Evolutionary conservation across 2,797 vertebrate genomes (phyloP).

Genomic region (Chromobotia macracanthus): DNA sequence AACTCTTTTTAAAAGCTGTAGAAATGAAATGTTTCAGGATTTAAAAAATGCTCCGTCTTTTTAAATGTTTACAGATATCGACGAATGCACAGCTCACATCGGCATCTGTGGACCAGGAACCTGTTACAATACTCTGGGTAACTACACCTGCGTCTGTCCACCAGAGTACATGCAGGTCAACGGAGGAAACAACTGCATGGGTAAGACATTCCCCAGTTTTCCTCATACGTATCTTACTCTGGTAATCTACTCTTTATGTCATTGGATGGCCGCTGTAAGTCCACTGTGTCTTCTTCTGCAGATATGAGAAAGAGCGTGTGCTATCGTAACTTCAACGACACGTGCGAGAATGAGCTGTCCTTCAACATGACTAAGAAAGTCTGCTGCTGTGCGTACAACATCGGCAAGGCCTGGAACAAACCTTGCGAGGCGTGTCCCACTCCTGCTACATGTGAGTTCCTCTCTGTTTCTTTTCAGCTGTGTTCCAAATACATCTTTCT

Average conservation of each 20-base stretch:
- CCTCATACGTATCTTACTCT: too few relatives aligned
- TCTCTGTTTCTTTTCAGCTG: too few relatives aligned
- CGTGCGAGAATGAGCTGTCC: constrained; percentile 87
- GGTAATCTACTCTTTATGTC: neutral
- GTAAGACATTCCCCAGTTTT: constrained; percentile 66
- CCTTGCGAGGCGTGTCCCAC: constrained; percentile 91
- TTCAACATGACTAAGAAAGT: constrained; percentile 95
- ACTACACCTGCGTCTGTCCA: constrained; percentile 93
- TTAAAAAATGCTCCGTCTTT: too few relatives aligned
- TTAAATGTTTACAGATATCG: constrained; percentile 79
- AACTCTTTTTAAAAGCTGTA: too few relatives aligned
- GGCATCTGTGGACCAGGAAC: constrained; percentile 91
- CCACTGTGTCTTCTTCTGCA: constrained; percentile 57
- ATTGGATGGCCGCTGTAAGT: too few relatives aligned
- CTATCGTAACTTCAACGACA: constrained; percentile 90
- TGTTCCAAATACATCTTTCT: too few relatives aligned
- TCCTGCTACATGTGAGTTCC: constrained; percentile 84
- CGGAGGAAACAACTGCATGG: constrained; percentile 93
- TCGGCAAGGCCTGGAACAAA: constrained; percentile 94
- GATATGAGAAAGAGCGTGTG: constrained; percentile 93
- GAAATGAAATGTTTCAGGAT: too few relatives aligned
- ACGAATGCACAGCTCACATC: constrained; percentile 86
- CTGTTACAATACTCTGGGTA: constrained; percentile 93
- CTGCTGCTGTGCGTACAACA: constrained; percentile 95
- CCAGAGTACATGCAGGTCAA: constrained; percentile 95